Evolutionary conservation across 2,797 vertebrate species (phyloP).

Genomic region (Pseudochaenichthys georgianus): DNA sequence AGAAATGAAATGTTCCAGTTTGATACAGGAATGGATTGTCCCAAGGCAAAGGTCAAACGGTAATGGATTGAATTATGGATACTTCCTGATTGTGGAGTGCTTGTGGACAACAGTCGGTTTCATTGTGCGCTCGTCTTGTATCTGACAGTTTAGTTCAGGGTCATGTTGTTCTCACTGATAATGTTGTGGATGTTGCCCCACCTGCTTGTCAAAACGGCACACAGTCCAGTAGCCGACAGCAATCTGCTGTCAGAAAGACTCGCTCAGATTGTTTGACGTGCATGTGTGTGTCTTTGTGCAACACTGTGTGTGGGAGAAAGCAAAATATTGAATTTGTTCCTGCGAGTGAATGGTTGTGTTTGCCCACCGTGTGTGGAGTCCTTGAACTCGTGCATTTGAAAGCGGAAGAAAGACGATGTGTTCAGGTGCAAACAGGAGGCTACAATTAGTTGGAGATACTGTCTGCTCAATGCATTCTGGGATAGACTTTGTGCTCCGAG

Average conservation of each 20-base stretch:
- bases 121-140: conserved; percentile 13
- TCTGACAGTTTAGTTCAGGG: conserved; percentile 6
- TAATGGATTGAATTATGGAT: conserved; percentile 25
- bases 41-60: conserved; percentile 44
- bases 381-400: conserved; percentile 47
- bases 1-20: conserved; percentile 4
- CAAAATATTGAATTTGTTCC: conserved; percentile 10
- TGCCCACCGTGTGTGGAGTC: conserved; percentile 36
- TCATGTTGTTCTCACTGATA: conserved; percentile 24
- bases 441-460: conserved; percentile 16
- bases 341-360: conserved; percentile 27
- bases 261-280: conserved; percentile 12
- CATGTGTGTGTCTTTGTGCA: conserved; percentile 3
- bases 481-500: not conserved
- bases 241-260: conserved; percentile 59
- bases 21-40: conserved; percentile 23
- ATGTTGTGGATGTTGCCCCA: conserved; percentile 36
- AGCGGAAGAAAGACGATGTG: conserved; percentile 10
- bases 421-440: conserved; percentile 28
- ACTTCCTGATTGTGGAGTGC: conserved; percentile 12
- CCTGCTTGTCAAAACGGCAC: conserved; percentile 58
- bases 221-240: conserved; percentile 48
- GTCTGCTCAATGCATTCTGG: conserved; percentile 3
- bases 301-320: not conserved
- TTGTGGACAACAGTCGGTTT: conserved; percentile 31